A percentile compares a stretch with the other conserved stretches of the same genome.
Evolutionary conservation across 2,888 invertebrate species (phyloP).

Genomic region (Watsonalla binaria): DNA sequence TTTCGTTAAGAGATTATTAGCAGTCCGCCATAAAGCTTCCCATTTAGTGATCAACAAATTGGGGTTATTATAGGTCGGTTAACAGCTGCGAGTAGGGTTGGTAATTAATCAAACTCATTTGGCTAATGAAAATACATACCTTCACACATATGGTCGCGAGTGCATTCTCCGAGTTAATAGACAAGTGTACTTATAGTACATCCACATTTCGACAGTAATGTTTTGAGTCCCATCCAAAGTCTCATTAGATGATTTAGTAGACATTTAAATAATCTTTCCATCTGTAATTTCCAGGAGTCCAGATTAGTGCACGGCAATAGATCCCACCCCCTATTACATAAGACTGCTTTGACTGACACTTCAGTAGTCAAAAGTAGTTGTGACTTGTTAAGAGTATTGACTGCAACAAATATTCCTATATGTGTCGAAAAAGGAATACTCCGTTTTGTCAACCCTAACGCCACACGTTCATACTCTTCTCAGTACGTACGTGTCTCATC

Average conservation of each 20-base stretch:
- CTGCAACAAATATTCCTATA: too few species aligned
- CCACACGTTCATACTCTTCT: conserved; percentile 3
- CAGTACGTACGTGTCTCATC: conserved; percentile 19
- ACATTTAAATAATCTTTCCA: too few species aligned
- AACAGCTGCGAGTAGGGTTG: conserved; percentile 39
- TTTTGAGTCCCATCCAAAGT: too few species aligned
- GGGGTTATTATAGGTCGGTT: conserved; percentile 58
- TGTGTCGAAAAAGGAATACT: too few species aligned
- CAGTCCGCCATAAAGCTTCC: conserved; percentile 52
- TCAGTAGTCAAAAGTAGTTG: too few species aligned
- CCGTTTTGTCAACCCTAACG: conserved; percentile 32
- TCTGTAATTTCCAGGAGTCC: too few species aligned
- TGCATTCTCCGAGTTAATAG: not conserved
- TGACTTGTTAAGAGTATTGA: too few species aligned
- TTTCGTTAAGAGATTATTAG: conserved; percentile 62
- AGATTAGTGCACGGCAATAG: too few species aligned
- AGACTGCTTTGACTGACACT: too few species aligned
- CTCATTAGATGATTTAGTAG: too few species aligned
- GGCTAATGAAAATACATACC: not conserved
- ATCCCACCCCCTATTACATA: too few species aligned
- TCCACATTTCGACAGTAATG: too few species aligned
- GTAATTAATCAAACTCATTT: conserved; percentile 6
- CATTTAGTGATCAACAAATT: conserved; percentile 53
- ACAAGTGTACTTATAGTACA: not conserved
- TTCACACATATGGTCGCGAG: not conserved